Evolutionary conservation across 2,113 vertebrate species (phyloP), one percentile per base, ranked within the genome.

Genomic region (Platysternon megacephalum): DNA sequence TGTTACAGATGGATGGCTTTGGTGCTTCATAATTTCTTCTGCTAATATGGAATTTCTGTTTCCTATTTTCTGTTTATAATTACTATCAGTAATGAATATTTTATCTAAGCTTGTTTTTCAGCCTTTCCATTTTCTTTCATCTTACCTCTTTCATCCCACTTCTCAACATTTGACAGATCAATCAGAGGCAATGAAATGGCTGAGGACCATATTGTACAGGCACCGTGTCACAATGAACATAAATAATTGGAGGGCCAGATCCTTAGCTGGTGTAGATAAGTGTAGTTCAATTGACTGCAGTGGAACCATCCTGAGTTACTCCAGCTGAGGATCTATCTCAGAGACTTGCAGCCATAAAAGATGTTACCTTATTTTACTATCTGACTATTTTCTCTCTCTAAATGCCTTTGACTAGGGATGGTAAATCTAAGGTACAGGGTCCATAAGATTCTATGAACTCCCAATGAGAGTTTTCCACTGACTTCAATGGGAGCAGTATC

Each of bases 61-160:
- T 97, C 79, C 82, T 96, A 83, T 97, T 97, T 98, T 98, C 91
- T 97, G 86, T 95, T 97, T 97, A 90, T 96, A 97, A 98, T 98
- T 98, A 98, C 96, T 95, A 93, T 78, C 82, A 90, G 74, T 90
- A 95, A 98, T 98, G 95, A 98, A 98, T 98, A 97, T 98, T 98
- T 98, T 94, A 97, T 96, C 65, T 78, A 51, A 87, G 29, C 52
- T 65, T 94, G 91, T 97, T 98, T 84, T 97, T 78, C 74, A 58
- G 11, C 79, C 91, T 97, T 97, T 94, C 88, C n/a, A 82, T 97
- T 95, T 93, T 91, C 95, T 97, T 98, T 96, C 80, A 95, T 96
- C 96, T 97, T 88, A 21, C 8, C 58, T 26, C 96, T 96, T 97
- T 98, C 91, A 87, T 93, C 79, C 1, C 87, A 74, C 91, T 88